Evolutionary conservation across 2,888 invertebrate genomes (phyloP), one percentile per base, ranked within the genome.

Genomic region (Aradus depressus): DNA sequence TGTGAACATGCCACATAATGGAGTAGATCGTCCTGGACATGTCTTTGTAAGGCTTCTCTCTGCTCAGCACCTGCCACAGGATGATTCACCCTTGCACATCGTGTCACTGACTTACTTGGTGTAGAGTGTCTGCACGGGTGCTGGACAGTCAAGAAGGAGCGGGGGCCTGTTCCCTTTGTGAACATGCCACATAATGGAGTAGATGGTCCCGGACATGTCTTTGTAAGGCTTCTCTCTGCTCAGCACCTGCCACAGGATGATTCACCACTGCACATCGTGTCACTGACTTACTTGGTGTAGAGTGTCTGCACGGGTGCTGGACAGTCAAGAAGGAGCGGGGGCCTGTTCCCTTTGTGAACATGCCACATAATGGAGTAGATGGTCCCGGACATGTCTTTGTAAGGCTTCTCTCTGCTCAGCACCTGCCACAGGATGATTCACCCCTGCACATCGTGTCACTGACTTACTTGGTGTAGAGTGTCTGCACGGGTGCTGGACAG

Each of bases 81-180:
- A 97, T 95, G 56, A 98, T 92, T 12, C 92, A 92, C 90, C 92
- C n/a, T n/a, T n/a, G n/a, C n/a, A n/a, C n/a, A n/a, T n/a, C n/a
- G n/a, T n/a, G n/a, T n/a, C n/a, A n/a, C 18, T 39, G 44, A 41
- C 62, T 60, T 64, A 78, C 77, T 81, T 80, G 44, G 82, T 85
- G 85, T 97, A 93, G 54, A 97, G 73, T 60, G 80, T 74, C 67
- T 93, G 89, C 60, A 97, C 79, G 34, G 85, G 82, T 64, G 80
- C 79, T 2, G 96, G 96, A 65, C 93, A 91, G 60, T 84, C 80
- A 62, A 82, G 77, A 59, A 95, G 80, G 59, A 87, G 71, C 44
- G 89, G 88, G 32, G 96, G 96, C 60, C 96, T 76, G 64, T 80
- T 79, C 71, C 92, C 93, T 69, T 80, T 82, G 67, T 92, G 88